A percentile compares a stretch with the other conserved stretches of the same genome.
These are phyloP conservation scores for Diaprepes abbreviatus DNA, from an alignment of 2,888 invertebrate genomes.

Conservation along the genomic window DNA sequence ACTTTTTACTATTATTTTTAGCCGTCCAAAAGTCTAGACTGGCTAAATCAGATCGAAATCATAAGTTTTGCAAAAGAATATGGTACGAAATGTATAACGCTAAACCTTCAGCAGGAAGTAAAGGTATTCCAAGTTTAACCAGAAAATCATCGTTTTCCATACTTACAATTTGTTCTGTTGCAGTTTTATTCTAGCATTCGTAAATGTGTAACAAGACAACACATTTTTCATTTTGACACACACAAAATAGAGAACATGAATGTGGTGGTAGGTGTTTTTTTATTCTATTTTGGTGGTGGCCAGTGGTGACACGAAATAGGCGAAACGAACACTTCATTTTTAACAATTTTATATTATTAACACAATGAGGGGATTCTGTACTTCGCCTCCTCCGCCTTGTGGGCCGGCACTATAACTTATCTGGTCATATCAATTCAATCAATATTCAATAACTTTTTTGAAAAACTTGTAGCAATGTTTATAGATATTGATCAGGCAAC, in stretches of 20 bases:
- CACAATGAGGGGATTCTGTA: no score
- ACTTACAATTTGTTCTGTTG: slow-evolving; percentile 28
- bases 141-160: slow-evolving; percentile 20
- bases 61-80: slow-evolving; percentile 62
- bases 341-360: neutral
- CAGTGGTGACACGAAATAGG: neutral
- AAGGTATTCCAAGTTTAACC: slow-evolving; percentile 27
- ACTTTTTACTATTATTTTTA: slow-evolving; percentile 40
- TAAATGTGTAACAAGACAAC: slow-evolving; percentile 23
- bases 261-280: slow-evolving; percentile 47
- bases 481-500: slow-evolving; percentile 65
- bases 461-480: slow-evolving; percentile 58
- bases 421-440: neutral
- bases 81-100: slow-evolving; percentile 62
- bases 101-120: slow-evolving; percentile 43
- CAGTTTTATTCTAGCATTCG: slow-evolving; percentile 31
- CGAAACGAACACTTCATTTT: neutral
- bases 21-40: slow-evolving; percentile 37
- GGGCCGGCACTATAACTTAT: neutral
- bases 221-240: slow-evolving; percentile 25
- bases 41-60: slow-evolving; percentile 61
- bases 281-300: neutral
- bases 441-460: neutral
- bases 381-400: no score
- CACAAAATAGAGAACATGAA: slow-evolving; percentile 19